Conservation (phyloP, 2,797 vertebrate species). For the Pelochelys cantorii region DNA sequence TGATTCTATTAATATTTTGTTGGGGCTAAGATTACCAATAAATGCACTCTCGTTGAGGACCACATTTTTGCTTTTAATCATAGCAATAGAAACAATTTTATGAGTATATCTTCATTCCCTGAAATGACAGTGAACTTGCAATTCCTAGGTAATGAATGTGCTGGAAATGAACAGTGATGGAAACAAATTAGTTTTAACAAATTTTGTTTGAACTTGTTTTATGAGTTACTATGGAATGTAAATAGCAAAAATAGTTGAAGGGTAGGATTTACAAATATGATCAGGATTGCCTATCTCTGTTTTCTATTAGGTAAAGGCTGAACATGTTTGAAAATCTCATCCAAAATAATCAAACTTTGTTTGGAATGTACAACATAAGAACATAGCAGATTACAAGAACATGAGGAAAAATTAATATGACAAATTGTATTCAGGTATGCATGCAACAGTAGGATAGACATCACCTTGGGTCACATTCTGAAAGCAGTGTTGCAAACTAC, state of each 20-base stretch:
- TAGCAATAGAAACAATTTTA: constrained; percentile 40
- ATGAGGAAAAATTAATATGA: constrained; percentile 14
- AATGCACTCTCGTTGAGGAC: not conserved
- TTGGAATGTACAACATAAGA: not conserved
- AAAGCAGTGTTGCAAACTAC: not conserved
- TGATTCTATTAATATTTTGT: not conserved
- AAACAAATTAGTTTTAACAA: not conserved
- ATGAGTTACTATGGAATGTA: not conserved
- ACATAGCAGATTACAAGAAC: not conserved
- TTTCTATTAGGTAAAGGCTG: not conserved
- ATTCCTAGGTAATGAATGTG: not conserved
- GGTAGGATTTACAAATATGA: not conserved
- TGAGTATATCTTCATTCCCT: constrained; percentile 1
- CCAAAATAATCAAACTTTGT: constrained; percentile 15
- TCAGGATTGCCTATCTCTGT: not conserved
- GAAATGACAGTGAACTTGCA: constrained; percentile 12
- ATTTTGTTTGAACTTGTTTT: not conserved
- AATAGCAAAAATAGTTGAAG: not conserved
- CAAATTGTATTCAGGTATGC: not conserved
- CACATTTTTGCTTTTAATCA: constrained; percentile 39
- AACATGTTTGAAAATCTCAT: not conserved
- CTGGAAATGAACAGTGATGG: not conserved
- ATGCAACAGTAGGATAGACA: not conserved
- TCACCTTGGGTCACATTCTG: not conserved
- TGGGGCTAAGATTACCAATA: not conserved